Evolutionary conservation across 1,140 invertebrate genomes (phyloP).

Genomic region (Neodiprion pinetum): DNA sequence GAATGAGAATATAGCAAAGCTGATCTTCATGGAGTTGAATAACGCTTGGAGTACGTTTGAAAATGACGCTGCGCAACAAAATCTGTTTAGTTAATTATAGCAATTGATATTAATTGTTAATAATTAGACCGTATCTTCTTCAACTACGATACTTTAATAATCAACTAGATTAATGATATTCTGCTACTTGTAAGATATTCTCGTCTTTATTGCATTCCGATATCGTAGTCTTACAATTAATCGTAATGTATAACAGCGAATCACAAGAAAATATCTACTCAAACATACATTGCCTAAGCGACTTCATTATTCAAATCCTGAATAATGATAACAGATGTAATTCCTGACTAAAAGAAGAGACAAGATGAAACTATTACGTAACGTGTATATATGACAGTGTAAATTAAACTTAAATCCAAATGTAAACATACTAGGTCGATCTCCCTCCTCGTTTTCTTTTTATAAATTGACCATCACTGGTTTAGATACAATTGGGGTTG

Average conservation of each 20-base stretch:
- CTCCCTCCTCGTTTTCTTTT: neutral
- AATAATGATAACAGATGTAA: constrained; percentile 15
- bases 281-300: neutral
- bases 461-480: neutral
- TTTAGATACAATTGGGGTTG: neutral
- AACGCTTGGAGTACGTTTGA: constrained; percentile 99
- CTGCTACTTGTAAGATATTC: constrained; percentile 28
- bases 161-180: constrained; percentile 25
- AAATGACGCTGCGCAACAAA: constrained; percentile 85
- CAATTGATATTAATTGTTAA: constrained; percentile 48
- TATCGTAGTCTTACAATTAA: constrained; percentile 27
- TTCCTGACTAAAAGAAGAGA: neutral
- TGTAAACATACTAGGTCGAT: constrained; percentile 42
- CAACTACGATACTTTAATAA: constrained; percentile 28
- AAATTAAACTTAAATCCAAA: constrained; percentile 56
- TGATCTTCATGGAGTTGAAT: constrained; percentile 99
- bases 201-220: constrained; percentile 31
- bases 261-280: neutral
- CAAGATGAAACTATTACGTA: constrained; percentile 17
- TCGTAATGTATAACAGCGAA: constrained; percentile 18
- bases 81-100: constrained; percentile 74
- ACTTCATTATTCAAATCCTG: constrained; percentile 15
- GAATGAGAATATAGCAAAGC: constrained; percentile 91
- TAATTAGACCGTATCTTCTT: constrained; percentile 39
- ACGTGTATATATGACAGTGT: constrained; percentile 59